These are phyloP conservation scores for Archegozetes longisetosus DNA, from an alignment of 1,140 invertebrate genomes.

Conservation along the genomic window DNA sequence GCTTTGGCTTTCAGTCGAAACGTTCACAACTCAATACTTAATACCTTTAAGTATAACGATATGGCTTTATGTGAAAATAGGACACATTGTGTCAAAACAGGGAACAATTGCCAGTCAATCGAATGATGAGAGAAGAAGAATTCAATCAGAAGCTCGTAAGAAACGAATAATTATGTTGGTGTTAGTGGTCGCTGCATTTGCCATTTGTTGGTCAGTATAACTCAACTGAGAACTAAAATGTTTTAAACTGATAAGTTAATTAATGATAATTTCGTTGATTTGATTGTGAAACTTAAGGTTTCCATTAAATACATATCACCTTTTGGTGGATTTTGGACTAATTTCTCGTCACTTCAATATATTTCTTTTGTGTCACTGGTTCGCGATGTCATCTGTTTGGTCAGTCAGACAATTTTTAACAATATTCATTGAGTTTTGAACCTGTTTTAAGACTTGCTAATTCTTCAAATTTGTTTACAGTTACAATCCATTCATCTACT, in stretches of 20 bases:
- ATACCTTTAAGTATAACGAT: conserved; percentile 5
- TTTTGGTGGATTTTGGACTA: background rate
- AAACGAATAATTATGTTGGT: conserved; percentile 4
- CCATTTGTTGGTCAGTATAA: background rate
- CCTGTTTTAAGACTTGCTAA: too few species aligned
- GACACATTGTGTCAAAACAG: background rate
- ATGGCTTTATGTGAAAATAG: conserved; percentile 2
- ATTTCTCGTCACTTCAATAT: background rate
- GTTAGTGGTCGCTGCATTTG: background rate
- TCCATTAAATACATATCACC: background rate
- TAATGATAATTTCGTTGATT: background rate
- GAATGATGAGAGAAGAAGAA: background rate
- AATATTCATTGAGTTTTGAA: too few species aligned
- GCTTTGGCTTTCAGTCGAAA: background rate
- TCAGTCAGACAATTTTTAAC: too few species aligned
- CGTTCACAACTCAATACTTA: conserved; percentile 2
- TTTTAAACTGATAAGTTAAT: background rate
- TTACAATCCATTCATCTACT: too few species aligned
- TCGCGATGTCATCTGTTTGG: background rate
- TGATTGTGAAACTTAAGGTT: background rate
- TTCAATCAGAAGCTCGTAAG: background rate
- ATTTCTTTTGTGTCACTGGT: background rate
- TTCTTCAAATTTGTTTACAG: too few species aligned
- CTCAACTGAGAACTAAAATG: background rate
- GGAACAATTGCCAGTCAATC: background rate